Conservation (phyloP, 2,113 vertebrate species). For the Neotoma lepida region DNA sequence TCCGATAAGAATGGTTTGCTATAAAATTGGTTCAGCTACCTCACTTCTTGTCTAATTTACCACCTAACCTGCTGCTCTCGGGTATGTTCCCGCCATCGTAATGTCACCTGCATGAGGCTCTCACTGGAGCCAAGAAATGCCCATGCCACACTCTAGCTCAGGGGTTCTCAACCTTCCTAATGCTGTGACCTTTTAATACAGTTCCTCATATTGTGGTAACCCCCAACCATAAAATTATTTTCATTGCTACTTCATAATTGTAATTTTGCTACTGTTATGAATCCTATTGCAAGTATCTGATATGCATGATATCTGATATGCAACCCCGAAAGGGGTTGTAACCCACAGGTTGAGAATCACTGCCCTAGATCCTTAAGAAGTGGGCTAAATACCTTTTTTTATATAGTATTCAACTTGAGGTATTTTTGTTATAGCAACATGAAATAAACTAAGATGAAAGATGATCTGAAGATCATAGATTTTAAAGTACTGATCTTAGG, state of each 20-base stretch:
- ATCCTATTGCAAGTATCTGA: not conserved
- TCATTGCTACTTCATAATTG: not conserved
- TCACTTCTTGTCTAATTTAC: not conserved
- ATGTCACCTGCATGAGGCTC: not conserved
- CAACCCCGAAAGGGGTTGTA: not conserved
- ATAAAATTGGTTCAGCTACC: not conserved
- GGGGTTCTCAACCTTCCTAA: not conserved
- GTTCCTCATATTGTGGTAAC: not conserved
- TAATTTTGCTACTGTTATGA: not conserved
- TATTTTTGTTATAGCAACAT: not conserved
- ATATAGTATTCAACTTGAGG: not conserved
- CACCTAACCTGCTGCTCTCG: not conserved
- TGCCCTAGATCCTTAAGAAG: not conserved
- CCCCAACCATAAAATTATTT: not conserved
- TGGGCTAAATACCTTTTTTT: not conserved
- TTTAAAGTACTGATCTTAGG: not conserved
- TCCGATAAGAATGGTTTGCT: not conserved
- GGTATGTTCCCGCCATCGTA: too few relatives aligned
- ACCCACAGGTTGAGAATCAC: not conserved
- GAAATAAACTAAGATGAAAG: not conserved
- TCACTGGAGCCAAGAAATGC: not conserved
- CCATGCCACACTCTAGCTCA: not conserved
- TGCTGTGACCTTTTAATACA: not conserved
- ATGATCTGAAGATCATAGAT: not conserved
- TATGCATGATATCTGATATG: not conserved